Percentiles rank a stretch among this genome's conserved stretches.
Evolutionary conservation across 2,888 invertebrate species (phyloP).

Genomic region (Keiferia lycopersicella): DNA sequence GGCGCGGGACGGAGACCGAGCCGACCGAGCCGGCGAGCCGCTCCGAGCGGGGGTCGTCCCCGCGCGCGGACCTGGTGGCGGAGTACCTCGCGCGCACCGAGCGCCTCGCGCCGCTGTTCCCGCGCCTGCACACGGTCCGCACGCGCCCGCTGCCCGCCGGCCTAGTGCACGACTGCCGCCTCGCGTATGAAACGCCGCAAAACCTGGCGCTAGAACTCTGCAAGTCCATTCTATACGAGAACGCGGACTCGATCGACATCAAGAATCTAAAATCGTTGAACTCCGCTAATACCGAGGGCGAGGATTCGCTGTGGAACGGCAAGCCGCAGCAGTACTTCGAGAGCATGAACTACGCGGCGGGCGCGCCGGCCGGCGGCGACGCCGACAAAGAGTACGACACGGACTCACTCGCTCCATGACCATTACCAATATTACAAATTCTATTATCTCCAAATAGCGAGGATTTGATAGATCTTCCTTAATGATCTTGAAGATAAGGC

Average conservation of each 20-base stretch:
- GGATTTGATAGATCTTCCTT: conserved; percentile 1
- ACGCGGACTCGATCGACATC: conserved; percentile 62
- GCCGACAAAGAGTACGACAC: conserved; percentile 52
- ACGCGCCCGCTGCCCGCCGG: conserved; percentile 35
- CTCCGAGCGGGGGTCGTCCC: conserved; percentile 18
- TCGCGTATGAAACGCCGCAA: conserved; percentile 59
- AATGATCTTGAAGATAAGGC: too few species aligned
- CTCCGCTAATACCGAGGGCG: conserved; percentile 37
- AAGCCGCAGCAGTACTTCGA: conserved; percentile 83
- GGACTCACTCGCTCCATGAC: conserved; percentile 58
- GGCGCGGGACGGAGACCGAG: conserved; percentile 28
- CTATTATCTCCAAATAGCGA: background rate
- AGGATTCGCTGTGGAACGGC: conserved; percentile 81
- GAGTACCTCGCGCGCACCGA: conserved; percentile 68
- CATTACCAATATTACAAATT: background rate
- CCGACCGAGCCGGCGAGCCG: conserved; percentile 11
- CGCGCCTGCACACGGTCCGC: conserved; percentile 37
- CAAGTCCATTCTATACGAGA: conserved; percentile 56
- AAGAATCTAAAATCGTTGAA: conserved; percentile 46
- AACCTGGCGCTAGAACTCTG: conserved; percentile 61
- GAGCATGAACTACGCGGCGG: conserved; percentile 82
- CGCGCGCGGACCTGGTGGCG: conserved; percentile 43
- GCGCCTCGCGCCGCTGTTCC: conserved; percentile 59
- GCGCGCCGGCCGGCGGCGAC: conserved; percentile 33
- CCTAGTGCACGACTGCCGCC: conserved; percentile 36